phyloP scores from a whole-genome alignment of 2,113 vertebrate species.

The Thinocorus orbignyianus region DNA sequence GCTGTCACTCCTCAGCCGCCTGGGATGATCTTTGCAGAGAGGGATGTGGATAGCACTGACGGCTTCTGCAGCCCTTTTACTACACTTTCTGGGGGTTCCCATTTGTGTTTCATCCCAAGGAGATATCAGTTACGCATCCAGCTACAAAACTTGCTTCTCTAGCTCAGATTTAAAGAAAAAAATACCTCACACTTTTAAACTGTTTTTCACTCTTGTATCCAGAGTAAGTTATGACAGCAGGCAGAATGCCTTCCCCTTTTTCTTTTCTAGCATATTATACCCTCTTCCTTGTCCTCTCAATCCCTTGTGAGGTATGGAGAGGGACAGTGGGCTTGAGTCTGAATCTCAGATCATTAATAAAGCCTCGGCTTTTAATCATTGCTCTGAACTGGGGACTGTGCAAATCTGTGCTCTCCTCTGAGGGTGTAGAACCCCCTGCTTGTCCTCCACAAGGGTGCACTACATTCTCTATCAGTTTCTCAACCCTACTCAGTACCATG shows the following conservation, averaged over 20 bases:
- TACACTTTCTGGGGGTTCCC: rapidly evolving
- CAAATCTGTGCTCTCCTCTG: neutral
- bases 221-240: neutral
- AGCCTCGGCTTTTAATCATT: neutral
- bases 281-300: neutral
- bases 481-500: rapidly evolving
- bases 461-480: neutral
- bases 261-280: neutral
- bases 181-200: neutral
- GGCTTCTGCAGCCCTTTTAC: neutral
- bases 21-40: neutral
- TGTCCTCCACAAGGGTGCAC: neutral
- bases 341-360: neutral
- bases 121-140: neutral
- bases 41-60: no score
- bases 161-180: neutral
- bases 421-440: neutral
- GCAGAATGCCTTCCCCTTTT: neutral
- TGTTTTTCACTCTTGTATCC: neutral
- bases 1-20: neutral
- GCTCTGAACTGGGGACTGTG: neutral
- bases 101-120: neutral
- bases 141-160: neutral
- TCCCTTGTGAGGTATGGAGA: neutral
- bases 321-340: neutral